Conservation (phyloP, 2,113 vertebrate species). For the Chrysochloris asiatica region DNA sequence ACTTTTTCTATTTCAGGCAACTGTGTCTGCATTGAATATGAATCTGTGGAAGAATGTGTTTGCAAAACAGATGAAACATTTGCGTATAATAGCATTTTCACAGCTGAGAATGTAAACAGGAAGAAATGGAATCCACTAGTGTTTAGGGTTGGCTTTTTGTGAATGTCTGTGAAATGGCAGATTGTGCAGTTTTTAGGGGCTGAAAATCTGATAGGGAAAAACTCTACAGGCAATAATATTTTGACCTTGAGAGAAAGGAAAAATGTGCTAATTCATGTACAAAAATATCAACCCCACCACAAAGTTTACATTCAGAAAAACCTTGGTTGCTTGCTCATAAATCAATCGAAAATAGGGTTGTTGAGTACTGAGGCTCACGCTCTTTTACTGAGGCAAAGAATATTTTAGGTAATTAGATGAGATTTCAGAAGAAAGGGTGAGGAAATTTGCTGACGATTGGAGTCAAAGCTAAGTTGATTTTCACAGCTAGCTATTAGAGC, state of each 20-base stretch:
- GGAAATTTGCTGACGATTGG: constrained; percentile 33
- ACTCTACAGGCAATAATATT: constrained; percentile 47
- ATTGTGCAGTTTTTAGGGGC: constrained; percentile 54
- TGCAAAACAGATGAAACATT: constrained; percentile 55
- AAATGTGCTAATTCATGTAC: not conserved
- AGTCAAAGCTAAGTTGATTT: constrained; percentile 65
- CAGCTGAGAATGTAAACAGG: constrained; percentile 57
- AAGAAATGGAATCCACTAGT: constrained; percentile 51
- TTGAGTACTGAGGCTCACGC: constrained; percentile 70
- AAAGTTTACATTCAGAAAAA: constrained; percentile 53
- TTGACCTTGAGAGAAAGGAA: constrained; percentile 60
- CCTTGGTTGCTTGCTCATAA: constrained; percentile 41
- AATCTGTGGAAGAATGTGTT: constrained; percentile 56
- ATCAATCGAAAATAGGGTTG: constrained; percentile 68
- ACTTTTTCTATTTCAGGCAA: constrained; percentile 50
- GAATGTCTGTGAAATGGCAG: constrained; percentile 50
- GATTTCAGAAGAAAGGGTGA: constrained; percentile 65
- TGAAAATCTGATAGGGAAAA: constrained; percentile 20
- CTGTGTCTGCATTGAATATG: not conserved
- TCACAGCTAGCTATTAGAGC: constrained; percentile 74
- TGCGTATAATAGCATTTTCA: constrained; percentile 59
- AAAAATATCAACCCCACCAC: constrained; percentile 51
- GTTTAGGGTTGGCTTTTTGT: constrained; percentile 59
- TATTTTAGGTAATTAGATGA: constrained; percentile 71
- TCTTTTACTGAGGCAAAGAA: constrained; percentile 73